These are phyloP conservation scores for Cinclus mexicanus DNA, from an alignment of 2,113 vertebrate genomes.

Conservation along the genomic window DNA sequence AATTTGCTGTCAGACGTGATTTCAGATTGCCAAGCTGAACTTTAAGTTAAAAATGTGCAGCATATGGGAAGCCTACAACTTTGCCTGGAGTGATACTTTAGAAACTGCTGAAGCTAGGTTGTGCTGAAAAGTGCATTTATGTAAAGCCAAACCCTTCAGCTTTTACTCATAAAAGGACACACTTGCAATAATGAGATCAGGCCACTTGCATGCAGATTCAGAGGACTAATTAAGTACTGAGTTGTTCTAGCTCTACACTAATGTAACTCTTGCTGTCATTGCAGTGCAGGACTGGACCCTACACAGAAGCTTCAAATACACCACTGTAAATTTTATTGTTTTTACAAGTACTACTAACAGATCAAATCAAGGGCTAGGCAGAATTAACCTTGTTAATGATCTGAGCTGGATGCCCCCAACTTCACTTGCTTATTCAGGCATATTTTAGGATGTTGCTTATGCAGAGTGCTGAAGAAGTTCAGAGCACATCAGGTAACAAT, in stretches of 20 bases:
- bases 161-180: not conserved
- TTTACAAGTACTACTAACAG: not conserved
- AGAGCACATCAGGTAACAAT: not conserved
- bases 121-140: not conserved
- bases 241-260: not conserved
- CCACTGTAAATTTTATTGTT: not conserved
- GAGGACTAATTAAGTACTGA: not conserved
- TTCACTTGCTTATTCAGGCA: not conserved
- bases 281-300: not conserved
- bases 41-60: not conserved
- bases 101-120: not conserved
- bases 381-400: not conserved
- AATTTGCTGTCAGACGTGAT: not conserved
- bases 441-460: not conserved
- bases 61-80: not conserved
- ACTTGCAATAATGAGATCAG: not conserved
- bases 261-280: not conserved
- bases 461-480: not conserved
- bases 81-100: not conserved
- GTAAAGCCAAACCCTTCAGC: not conserved
- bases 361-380: not conserved
- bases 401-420: not conserved
- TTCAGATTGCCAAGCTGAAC: not conserved
- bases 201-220: not conserved
- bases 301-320: not conserved